Percentiles rank a stretch among this genome's conserved stretches.
Evolutionary conservation across 2,113 vertebrate species (phyloP).

Genomic region (Dromas ardeola): DNA sequence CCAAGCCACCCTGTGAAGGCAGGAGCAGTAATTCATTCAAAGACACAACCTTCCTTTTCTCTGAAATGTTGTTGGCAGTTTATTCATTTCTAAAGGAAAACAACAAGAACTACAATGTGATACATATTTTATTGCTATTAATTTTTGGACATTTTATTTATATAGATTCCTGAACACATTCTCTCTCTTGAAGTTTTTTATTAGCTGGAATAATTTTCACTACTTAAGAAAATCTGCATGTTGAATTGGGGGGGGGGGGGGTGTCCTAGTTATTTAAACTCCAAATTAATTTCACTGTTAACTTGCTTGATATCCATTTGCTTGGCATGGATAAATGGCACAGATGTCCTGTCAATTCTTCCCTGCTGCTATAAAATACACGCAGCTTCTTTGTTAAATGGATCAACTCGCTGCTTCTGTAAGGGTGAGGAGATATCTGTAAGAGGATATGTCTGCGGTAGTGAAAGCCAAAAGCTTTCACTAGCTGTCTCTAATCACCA

Average conservation of each 20-base stretch:
- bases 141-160: neutral
- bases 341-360: neutral
- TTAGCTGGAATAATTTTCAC: slow-evolving; percentile 31
- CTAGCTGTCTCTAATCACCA: neutral
- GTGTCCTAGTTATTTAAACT: slow-evolving; percentile 27
- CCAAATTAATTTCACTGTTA: slow-evolving; percentile 28
- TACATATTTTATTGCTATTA: slow-evolving; percentile 42
- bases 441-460: neutral
- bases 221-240: neutral
- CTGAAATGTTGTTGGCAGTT: neutral
- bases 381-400: neutral
- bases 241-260: neutral
- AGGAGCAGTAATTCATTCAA: slow-evolving; percentile 24
- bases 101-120: slow-evolving; percentile 11
- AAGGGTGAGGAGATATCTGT: neutral
- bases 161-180: slow-evolving; percentile 38
- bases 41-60: slow-evolving; percentile 11
- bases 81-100: slow-evolving; percentile 46
- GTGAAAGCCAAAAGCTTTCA: neutral
- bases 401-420: neutral
- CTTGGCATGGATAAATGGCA: neutral
- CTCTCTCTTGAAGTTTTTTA: slow-evolving; percentile 40
- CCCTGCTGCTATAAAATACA: neutral
- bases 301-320: slow-evolving; percentile 2
- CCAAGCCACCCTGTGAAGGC: slow-evolving; percentile 27